Evolutionary conservation across 2,888 invertebrate species (phyloP).

Genomic region (Rhingia campestris): DNA sequence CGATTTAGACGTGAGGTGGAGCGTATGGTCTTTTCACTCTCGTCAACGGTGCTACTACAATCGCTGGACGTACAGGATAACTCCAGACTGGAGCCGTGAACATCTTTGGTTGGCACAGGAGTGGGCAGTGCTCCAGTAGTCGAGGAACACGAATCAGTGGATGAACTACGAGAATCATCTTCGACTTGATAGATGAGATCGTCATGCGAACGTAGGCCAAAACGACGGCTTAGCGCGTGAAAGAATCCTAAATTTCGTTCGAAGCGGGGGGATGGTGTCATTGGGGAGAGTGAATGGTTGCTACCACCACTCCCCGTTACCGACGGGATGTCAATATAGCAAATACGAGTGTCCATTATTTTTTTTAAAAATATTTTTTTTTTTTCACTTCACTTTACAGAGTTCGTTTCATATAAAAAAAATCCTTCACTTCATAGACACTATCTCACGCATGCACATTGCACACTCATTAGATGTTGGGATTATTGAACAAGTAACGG

Average conservation of each 20-base stretch:
- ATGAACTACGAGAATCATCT: conserved; percentile 83
- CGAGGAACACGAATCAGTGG: conserved; percentile 81
- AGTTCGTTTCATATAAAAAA: background rate
- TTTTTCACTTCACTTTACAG: conserved; percentile 35
- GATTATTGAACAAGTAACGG: conserved; percentile 20
- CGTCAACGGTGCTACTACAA: conserved; percentile 85
- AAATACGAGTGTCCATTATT: conserved; percentile 79
- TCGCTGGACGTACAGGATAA: conserved; percentile 84
- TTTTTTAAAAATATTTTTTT: conserved; percentile 68
- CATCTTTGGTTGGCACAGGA: conserved; percentile 55
- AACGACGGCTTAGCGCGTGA: conserved; percentile 86
- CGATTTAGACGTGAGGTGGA: conserved; percentile 82
- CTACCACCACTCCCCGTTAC: conserved; percentile 40
- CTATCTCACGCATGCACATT: background rate
- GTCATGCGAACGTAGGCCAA: conserved; percentile 85
- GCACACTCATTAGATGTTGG: conserved; percentile 24
- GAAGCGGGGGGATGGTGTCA: conserved; percentile 84
- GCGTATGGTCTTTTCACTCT: conserved; percentile 83
- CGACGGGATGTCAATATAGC: conserved; percentile 77
- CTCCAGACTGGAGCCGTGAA: conserved; percentile 77
- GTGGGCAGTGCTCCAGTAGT: conserved; percentile 74
- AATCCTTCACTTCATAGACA: conserved; percentile 36
- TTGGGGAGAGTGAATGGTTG: conserved; percentile 81
- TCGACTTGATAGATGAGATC: conserved; percentile 82
- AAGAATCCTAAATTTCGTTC: conserved; percentile 87